Evolutionary conservation across 2,113 vertebrate species (phyloP).

Genomic region (Catharus minimus): DNA sequence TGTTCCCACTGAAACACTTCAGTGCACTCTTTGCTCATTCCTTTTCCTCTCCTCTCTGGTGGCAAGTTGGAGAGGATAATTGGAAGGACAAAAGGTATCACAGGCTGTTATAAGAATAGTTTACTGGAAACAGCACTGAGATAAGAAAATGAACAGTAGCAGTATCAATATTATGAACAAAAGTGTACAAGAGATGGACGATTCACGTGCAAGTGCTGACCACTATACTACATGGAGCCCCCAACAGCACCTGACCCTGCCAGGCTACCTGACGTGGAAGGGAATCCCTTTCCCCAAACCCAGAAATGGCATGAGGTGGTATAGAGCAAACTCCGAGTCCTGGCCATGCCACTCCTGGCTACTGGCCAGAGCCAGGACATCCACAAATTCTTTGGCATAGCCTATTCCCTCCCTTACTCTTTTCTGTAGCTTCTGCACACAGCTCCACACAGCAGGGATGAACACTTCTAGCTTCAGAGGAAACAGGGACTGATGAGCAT

Average conservation of each 20-base stretch:
- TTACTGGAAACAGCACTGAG: neutral
- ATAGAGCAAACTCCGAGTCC: neutral
- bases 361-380: neutral
- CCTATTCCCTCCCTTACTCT: neutral
- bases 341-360: neutral
- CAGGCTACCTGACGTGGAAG: neutral
- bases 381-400: neutral
- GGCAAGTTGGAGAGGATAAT: neutral
- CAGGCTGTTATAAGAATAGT: neutral
- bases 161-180: neutral
- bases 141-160: neutral
- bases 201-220: fast-evolving
- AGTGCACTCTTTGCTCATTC: neutral
- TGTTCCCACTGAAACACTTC: neutral
- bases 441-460: neutral
- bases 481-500: neutral
- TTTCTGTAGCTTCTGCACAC: neutral
- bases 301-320: neutral
- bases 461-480: neutral
- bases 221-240: fast-evolving
- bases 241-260: neutral
- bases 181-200: fast-evolving
- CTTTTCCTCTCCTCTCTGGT: neutral
- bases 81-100: neutral
- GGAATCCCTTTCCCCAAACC: fast-evolving